Percentiles rank a stretch among this genome's conserved stretches.
phyloP scores from a whole-genome alignment of 2,888 invertebrate genomes.

The Orthosia gracilis region DNA sequence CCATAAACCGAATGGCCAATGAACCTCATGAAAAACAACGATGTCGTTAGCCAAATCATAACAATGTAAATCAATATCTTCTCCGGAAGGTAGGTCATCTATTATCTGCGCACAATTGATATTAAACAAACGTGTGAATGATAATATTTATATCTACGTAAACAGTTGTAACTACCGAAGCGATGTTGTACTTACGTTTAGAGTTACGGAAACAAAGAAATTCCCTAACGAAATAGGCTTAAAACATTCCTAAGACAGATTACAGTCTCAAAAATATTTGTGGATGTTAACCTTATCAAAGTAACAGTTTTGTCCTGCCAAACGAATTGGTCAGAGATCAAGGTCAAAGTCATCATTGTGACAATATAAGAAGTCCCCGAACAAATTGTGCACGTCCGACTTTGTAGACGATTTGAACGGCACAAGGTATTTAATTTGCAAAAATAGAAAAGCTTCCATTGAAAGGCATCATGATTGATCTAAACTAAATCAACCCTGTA shows the following conservation, averaged over 20 bases:
- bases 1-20: constrained; percentile 60
- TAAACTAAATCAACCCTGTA: too few relatives aligned
- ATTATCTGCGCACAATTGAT: constrained; percentile 43
- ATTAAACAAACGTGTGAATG: constrained; percentile 28
- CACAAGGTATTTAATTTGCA: not conserved
- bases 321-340: constrained; percentile 6
- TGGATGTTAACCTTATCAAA: not conserved
- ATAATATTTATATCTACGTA: constrained; percentile 8
- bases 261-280: not conserved
- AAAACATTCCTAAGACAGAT: not conserved
- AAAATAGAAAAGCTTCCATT: not conserved
- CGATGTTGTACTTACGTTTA: too few relatives aligned
- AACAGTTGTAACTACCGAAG: constrained; percentile 5
- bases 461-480: too few relatives aligned
- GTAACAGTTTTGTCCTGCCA: not conserved
- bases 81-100: constrained; percentile 22
- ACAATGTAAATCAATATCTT: constrained; percentile 36
- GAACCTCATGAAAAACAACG: constrained; percentile 9
- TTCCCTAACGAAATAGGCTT: not conserved
- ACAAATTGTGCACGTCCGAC: constrained; percentile 23
- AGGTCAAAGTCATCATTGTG: constrained; percentile 32
- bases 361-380: constrained; percentile 11
- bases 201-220: not conserved
- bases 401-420: not conserved
- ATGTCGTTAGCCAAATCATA: constrained; percentile 37